Conservation (phyloP, 2,888 invertebrate species). For the Odontocolon sp. region DNA sequence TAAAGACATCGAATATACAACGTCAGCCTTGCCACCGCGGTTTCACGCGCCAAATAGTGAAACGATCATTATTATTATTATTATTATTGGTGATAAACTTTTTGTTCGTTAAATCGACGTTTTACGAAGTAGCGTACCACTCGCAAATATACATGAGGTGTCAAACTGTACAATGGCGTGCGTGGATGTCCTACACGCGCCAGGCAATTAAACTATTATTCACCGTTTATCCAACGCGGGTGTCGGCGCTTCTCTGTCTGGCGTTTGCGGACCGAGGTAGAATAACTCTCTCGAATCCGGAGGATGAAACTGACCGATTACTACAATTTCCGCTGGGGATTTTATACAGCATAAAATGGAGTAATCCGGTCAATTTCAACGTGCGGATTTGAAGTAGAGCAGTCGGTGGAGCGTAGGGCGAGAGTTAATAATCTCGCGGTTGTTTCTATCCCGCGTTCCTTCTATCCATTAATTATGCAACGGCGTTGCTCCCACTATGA, state of each 20-base stretch:
- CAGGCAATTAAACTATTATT: conserved; percentile 52
- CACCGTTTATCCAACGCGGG: conserved; percentile 47
- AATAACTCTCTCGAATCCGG: no score
- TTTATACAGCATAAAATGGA: no score
- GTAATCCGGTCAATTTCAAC: not conserved
- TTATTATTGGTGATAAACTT: no score
- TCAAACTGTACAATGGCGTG: not conserved
- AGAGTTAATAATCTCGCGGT: conserved; percentile 57
- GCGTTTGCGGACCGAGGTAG: no score
- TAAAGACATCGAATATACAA: no score
- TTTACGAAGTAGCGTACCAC: no score
- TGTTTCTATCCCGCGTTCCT: conserved; percentile 3
- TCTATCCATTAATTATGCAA: conserved; percentile 53
- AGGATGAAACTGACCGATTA: no score
- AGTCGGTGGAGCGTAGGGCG: not conserved
- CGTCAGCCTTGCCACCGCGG: not conserved
- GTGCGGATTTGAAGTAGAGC: no score
- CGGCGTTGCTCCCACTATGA: conserved; percentile 18
- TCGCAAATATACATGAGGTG: no score
- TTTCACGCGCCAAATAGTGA: not conserved
- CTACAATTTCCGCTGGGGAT: no score
- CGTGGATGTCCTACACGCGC: conserved; percentile 17
- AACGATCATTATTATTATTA: no score
- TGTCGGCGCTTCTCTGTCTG: not conserved
- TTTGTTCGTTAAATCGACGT: not conserved